These are phyloP conservation scores for Neotoma lepida DNA, from an alignment of 2,113 vertebrate species.

Conservation along the genomic window DNA sequence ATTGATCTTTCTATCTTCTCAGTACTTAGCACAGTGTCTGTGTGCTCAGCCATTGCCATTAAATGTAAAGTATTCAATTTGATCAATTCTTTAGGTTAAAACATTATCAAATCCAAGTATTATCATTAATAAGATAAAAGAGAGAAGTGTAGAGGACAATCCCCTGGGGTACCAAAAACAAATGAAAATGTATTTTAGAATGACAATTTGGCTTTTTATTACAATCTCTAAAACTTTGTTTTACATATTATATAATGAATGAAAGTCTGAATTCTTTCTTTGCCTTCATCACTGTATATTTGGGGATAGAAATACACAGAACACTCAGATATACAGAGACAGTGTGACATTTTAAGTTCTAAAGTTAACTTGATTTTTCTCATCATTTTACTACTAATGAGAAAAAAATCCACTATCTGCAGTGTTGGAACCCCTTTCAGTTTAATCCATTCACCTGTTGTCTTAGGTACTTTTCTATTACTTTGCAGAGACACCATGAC, in stretches of 20 bases:
- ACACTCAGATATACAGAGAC: background rate
- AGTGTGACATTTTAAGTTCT: constrained; percentile 14
- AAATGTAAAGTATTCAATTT: constrained; percentile 5
- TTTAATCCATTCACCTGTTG: background rate
- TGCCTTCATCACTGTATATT: background rate
- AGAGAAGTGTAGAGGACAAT: background rate
- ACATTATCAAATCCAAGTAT: background rate
- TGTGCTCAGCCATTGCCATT: background rate
- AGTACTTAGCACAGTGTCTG: background rate
- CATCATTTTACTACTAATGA: background rate
- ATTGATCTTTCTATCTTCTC: background rate
- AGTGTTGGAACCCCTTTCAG: background rate
- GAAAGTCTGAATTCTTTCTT: constrained; percentile 33
- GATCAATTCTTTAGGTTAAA: background rate
- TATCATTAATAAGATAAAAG: background rate
- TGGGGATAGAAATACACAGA: background rate
- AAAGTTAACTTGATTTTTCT: constrained; percentile 3
- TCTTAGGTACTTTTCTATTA: background rate
- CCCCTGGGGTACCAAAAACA: background rate
- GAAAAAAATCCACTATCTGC: background rate
- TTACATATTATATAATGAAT: background rate
- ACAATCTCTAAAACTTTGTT: constrained; percentile 1
- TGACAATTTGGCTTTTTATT: background rate
- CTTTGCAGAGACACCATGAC: background rate
- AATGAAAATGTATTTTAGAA: constrained; percentile 23